A percentile compares a stretch with the other conserved stretches of the same genome.
Evolutionary conservation across 2,113 vertebrate species (phyloP).

Genomic region (Dicentrarchus labrax): DNA sequence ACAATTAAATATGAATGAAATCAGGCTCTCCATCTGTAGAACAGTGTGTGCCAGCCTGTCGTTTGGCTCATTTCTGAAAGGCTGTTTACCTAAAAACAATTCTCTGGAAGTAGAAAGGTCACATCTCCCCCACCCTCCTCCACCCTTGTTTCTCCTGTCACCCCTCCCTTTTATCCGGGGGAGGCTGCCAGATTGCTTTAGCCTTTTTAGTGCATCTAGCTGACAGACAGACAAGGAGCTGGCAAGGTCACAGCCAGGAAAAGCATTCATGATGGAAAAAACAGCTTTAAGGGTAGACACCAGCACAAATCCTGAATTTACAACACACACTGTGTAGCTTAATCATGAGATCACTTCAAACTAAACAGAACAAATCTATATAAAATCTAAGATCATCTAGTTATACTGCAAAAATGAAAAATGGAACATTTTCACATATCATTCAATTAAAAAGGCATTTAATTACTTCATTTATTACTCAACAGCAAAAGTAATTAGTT

Average conservation of each 20-base stretch:
- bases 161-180: slow-evolving; percentile 73
- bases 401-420: neutral
- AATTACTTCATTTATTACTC: neutral
- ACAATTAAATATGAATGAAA: neutral
- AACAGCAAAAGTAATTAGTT: no score
- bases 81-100: slow-evolving; percentile 92
- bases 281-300: slow-evolving; percentile 41
- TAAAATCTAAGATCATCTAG: neutral
- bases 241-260: slow-evolving; percentile 78
- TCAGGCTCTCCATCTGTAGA: slow-evolving; percentile 60
- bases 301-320: slow-evolving; percentile 20
- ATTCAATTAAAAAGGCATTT: neutral
- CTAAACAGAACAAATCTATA: neutral
- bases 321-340: neutral
- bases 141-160: slow-evolving; percentile 58
- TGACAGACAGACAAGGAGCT: slow-evolving; percentile 80
- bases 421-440: neutral
- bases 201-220: slow-evolving; percentile 88
- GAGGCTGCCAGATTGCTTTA: slow-evolving; percentile 90
- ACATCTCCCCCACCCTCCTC: slow-evolving; percentile 76
- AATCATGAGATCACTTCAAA: neutral
- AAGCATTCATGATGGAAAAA: slow-evolving; percentile 72
- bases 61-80: slow-evolving; percentile 87
- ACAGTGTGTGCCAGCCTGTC: slow-evolving; percentile 80
- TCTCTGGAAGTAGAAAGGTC: slow-evolving; percentile 88